Percentiles rank a stretch among this genome's conserved stretches.
Conservation (phyloP, 2,113 vertebrate genomes). For the Notothenia coriiceps region DNA sequence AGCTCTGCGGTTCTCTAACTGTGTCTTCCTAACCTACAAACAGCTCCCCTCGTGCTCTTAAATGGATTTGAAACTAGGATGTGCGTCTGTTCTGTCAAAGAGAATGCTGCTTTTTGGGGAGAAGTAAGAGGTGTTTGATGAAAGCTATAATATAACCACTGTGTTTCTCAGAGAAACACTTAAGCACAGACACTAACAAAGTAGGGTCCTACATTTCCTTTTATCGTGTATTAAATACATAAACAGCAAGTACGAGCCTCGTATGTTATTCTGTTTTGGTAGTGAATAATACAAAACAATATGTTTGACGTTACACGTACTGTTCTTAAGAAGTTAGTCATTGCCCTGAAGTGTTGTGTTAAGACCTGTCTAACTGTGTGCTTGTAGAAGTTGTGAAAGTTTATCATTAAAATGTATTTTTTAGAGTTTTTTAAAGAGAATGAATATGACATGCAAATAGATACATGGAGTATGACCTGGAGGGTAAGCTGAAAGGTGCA, state of each 20-base stretch:
- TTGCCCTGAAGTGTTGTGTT: constrained; percentile 55
- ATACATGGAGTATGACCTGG: constrained; percentile 24
- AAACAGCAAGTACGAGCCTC: constrained; percentile 61
- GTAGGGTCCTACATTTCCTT: constrained; percentile 52
- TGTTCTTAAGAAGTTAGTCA: constrained; percentile 66
- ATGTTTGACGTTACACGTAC: constrained; percentile 60
- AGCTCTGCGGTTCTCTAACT: constrained; percentile 28
- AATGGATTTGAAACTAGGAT: neutral
- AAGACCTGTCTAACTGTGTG: constrained; percentile 35
- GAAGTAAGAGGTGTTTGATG: constrained; percentile 21
- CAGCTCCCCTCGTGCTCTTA: constrained; percentile 9
- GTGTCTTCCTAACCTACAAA: constrained; percentile 33
- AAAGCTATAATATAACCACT: constrained; percentile 67
- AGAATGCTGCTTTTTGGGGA: constrained; percentile 30
- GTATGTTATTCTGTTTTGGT: constrained; percentile 29
- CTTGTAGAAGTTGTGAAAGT: constrained; percentile 12
- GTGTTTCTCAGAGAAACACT: constrained; percentile 54
- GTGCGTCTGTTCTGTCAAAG: constrained; percentile 25
- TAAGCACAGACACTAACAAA: constrained; percentile 36
- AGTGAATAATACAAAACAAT: constrained; percentile 47
- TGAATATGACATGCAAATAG: neutral
- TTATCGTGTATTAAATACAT: constrained; percentile 52
- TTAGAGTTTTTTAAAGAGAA: constrained; percentile 17
- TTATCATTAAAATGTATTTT: constrained; percentile 19
- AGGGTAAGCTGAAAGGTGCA: constrained; percentile 35